Conservation (phyloP, 2,113 vertebrate genomes). For the Gasterosteus nipponicus region DNA sequence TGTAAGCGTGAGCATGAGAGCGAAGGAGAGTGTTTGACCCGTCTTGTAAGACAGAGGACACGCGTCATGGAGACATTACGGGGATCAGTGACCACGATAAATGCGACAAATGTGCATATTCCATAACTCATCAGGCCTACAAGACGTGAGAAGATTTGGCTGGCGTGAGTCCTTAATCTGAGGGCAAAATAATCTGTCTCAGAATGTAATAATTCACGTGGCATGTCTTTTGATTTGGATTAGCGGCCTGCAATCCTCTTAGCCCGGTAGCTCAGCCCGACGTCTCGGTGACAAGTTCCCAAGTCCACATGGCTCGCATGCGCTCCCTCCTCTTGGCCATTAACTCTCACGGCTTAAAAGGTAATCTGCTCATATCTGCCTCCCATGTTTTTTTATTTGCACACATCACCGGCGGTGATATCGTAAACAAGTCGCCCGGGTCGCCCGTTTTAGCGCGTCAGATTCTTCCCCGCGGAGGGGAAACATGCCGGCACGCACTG, state of each 20-base stretch:
- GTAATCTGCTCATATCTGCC: conserved; percentile 72
- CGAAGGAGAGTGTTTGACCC: too few relatives aligned
- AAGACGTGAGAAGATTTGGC: conserved; percentile 74
- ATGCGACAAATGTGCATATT: conserved; percentile 41
- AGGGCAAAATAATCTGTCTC: conserved; percentile 83
- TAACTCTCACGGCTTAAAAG: conserved; percentile 55
- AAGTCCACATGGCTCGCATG: conserved; percentile 64
- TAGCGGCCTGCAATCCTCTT: conserved; percentile 85
- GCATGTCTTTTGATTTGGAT: conserved; percentile 87
- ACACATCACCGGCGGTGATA: conserved; percentile 54
- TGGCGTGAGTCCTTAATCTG: conserved; percentile 73
- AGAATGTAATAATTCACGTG: conserved; percentile 89
- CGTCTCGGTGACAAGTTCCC: conserved; percentile 80
- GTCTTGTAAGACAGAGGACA: not conserved
- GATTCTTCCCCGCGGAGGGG: not conserved
- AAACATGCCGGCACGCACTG: not conserved
- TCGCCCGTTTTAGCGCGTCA: not conserved
- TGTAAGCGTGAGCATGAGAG: too few relatives aligned
- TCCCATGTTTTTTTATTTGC: conserved; percentile 51
- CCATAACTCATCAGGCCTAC: conserved; percentile 50
- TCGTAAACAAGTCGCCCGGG: conserved; percentile 52
- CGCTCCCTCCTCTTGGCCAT: conserved; percentile 62
- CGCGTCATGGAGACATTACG: conserved; percentile 8
- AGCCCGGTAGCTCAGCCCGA: conserved; percentile 76
- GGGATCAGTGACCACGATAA: conserved; percentile 26